phyloP scores from a whole-genome alignment of 2,888 invertebrate species.

The Cosmopolites sordidus region DNA sequence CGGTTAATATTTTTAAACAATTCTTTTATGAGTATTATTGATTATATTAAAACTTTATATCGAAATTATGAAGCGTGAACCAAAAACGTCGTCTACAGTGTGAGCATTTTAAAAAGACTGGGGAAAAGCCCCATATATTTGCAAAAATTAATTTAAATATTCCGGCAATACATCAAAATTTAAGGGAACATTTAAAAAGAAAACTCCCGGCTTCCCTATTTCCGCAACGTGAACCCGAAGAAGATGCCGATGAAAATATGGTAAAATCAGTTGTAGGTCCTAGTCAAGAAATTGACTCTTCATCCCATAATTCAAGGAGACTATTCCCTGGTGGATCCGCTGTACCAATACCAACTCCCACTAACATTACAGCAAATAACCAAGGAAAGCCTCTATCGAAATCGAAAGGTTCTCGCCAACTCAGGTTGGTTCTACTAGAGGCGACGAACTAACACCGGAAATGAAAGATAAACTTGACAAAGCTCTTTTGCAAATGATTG shows the following conservation, averaged over 20 bases:
- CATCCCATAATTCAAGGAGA: background rate
- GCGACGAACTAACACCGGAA: background rate
- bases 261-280: background rate
- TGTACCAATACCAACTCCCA: too few relatives aligned
- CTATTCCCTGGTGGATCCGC: too few relatives aligned
- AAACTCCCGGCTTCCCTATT: background rate
- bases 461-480: conserved; percentile 16
- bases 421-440: background rate
- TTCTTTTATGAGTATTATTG: background rate
- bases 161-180: conserved; percentile 6
- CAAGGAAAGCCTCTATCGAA: background rate
- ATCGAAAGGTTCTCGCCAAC: background rate
- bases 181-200: conserved; percentile 4
- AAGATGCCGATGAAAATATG: conserved; percentile 2
- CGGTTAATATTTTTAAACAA: too few relatives aligned
- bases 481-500: conserved; percentile 28
- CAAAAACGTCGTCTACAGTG: conserved; percentile 2
- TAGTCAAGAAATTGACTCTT: background rate
- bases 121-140: conserved; percentile 2
- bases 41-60: background rate
- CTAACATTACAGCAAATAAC: background rate
- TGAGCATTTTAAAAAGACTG: conserved; percentile 7
- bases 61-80: background rate
- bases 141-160: conserved; percentile 1
- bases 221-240: conserved; percentile 1